Conservation (phyloP, 1,140 invertebrate species). For the Ectropis grisescens region DNA sequence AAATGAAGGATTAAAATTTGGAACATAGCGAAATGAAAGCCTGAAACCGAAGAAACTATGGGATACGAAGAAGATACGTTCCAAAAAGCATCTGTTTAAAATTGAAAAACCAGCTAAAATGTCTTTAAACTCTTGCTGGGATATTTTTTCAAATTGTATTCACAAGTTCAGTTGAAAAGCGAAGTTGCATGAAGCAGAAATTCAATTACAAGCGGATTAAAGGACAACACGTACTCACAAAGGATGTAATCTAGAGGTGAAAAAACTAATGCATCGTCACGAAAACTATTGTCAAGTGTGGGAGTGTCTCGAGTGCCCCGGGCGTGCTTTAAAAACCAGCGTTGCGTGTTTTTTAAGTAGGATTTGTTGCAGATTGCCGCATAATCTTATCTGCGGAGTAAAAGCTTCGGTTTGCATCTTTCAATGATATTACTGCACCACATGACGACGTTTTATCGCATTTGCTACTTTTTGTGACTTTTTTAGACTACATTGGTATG, state of each 20-base stretch:
- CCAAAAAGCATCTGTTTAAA: no score
- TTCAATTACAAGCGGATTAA: constrained; percentile 31
- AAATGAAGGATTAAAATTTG: no score
- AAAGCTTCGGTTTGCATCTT: constrained; percentile 45
- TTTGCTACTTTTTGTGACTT: no score
- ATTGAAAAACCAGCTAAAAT: no score
- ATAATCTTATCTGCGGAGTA: constrained; percentile 48
- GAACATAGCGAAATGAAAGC: no score
- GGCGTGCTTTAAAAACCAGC: constrained; percentile 52
- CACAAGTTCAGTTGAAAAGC: no score
- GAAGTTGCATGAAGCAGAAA: constrained; percentile 8
- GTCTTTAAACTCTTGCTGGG: no score
- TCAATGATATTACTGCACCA: constrained; percentile 45
- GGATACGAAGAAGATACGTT: no score
- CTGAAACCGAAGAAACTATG: no score
- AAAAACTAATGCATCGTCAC: constrained; percentile 32
- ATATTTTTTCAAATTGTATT: no score
- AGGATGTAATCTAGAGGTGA: constrained; percentile 17
- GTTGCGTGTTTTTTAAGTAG: constrained; percentile 60
- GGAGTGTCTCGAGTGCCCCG: constrained; percentile 43
- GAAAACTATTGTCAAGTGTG: constrained; percentile 51
- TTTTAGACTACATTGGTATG: no score
- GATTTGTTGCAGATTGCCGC: constrained; percentile 50
- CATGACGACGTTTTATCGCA: no score
- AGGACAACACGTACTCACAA: constrained; percentile 15